These are phyloP conservation scores for Equus przewalskii DNA, from an alignment of 2,113 vertebrate species.

Conservation along the genomic window DNA sequence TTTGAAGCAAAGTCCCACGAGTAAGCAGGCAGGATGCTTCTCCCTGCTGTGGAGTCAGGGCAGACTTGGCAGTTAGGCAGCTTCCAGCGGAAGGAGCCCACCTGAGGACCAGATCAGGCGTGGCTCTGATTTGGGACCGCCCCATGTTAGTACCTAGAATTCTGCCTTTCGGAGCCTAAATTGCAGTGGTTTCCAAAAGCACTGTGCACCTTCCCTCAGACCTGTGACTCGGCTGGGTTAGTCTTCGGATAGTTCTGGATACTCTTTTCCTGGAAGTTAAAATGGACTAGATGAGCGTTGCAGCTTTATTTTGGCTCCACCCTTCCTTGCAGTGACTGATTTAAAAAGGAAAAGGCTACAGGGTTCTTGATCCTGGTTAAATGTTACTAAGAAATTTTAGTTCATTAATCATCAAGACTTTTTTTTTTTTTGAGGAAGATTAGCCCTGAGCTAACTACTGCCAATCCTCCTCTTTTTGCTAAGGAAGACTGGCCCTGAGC, in stretches of 20 bases:
- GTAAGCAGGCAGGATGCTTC: not conserved
- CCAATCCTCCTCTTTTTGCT: too few species aligned
- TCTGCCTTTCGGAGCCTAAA: not conserved
- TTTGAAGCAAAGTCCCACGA: not conserved
- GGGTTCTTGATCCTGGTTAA: not conserved
- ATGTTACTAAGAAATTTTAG: not conserved
- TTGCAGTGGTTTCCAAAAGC: accelerated
- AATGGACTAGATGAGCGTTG: not conserved
- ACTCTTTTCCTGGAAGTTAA: not conserved
- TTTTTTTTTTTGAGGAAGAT: not conserved
- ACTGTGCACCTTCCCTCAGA: not conserved
- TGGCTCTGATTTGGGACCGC: not conserved
- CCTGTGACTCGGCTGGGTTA: too few species aligned
- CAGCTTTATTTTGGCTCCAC: not conserved
- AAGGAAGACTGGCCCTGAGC: too few species aligned
- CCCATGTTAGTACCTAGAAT: not conserved
- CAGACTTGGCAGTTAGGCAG: not conserved
- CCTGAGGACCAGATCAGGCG: not conserved
- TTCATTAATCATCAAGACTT: not conserved
- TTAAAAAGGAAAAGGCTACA: not conserved
- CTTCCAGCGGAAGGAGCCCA: not conserved
- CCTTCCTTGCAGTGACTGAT: not conserved
- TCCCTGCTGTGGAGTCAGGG: accelerated
- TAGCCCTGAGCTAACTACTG: too few species aligned
- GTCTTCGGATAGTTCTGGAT: too few species aligned